Conservation (phyloP, 2,113 vertebrate genomes). For the Acrocephalus arundinaceus region DNA sequence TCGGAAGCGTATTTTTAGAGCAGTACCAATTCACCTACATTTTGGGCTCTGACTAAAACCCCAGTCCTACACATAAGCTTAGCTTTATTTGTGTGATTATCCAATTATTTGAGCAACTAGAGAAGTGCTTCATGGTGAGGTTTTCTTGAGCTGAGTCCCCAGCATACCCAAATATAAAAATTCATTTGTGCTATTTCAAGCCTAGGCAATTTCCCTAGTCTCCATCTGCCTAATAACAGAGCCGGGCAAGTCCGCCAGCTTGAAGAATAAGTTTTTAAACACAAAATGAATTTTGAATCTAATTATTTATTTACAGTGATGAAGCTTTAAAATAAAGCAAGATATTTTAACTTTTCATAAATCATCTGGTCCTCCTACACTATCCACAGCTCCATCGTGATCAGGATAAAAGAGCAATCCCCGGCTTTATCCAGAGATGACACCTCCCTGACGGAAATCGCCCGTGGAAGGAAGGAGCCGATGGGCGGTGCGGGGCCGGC, state of each 20-base stretch:
- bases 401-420: background rate
- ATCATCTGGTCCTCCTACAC: constrained; percentile 22
- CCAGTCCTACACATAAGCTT: background rate
- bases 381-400: background rate
- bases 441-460: background rate
- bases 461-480: background rate
- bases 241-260: background rate
- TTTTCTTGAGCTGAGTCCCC: background rate
- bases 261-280: constrained; percentile 50
- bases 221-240: constrained; percentile 29
- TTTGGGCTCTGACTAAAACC: background rate
- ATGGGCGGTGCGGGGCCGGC: constrained; percentile 37
- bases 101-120: background rate
- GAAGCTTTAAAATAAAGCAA: background rate
- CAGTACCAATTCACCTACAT: background rate
- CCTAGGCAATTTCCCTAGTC: background rate
- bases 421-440: background rate
- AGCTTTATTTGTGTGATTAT: background rate
- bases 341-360: constrained; percentile 57
- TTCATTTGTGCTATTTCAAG: background rate
- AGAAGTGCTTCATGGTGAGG: background rate
- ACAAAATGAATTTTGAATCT: constrained; percentile 18
- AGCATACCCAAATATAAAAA: constrained; percentile 25
- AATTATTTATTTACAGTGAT: constrained; percentile 41
- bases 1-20: background rate